Evolutionary conservation across 2,888 invertebrate species (phyloP).

Genomic region (Drosophila phalerata): DNA sequence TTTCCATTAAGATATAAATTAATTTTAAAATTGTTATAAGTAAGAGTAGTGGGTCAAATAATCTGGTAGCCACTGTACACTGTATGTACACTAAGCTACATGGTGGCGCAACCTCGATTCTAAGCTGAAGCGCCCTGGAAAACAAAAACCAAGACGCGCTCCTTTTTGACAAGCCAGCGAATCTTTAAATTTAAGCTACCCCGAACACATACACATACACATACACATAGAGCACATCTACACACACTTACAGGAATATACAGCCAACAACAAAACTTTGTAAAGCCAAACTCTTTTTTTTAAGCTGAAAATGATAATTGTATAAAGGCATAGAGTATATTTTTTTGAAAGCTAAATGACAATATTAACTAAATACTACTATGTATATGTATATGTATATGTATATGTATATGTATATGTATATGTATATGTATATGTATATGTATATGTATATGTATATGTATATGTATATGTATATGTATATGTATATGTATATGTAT

Average conservation of each 20-base stretch:
- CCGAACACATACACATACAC: conserved; percentile 23
- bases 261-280: conserved; percentile 30
- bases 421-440: conserved; percentile 31
- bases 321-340: conserved; percentile 70
- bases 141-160: conserved; percentile 14
- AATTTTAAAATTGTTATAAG: too few relatives aligned
- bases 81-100: conserved; percentile 41
- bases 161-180: conserved; percentile 39
- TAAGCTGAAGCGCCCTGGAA: conserved; percentile 51
- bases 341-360: conserved; percentile 81
- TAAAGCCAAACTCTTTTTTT: conserved; percentile 64
- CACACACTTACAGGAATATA: conserved; percentile 31
- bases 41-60: too few relatives aligned
- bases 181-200: conserved; percentile 2
- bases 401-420: neutral
- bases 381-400: too few relatives aligned
- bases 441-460: conserved; percentile 38
- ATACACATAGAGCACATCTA: too few relatives aligned
- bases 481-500: conserved; percentile 38
- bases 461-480: conserved; percentile 37
- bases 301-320: conserved; percentile 42
- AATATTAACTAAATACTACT: conserved; percentile 66
- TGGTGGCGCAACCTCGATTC: conserved; percentile 48
- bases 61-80: conserved; percentile 3
- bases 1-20: too few relatives aligned